Conservation (phyloP, 2,113 vertebrate genomes). For the Bos taurus region ARS-UCD2.0 NC_037328.1:150673001-150673500, state of each 20-base stretch:
- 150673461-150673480: background rate
- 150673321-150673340: slow-evolving; percentile 77
- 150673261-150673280: slow-evolving; percentile 73
- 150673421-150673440: slow-evolving; percentile 43
- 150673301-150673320: slow-evolving; percentile 73
- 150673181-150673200: slow-evolving; percentile 69
- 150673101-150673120: slow-evolving; percentile 42
- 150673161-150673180: slow-evolving; percentile 78
- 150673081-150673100: slow-evolving; percentile 60
- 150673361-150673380: slow-evolving; percentile 76
- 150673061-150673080: slow-evolving; percentile 80
- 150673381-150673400: slow-evolving; percentile 63
- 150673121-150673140: slow-evolving; percentile 76
- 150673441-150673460: slow-evolving; percentile 8
- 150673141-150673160: slow-evolving; percentile 65
- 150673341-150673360: slow-evolving; percentile 80
- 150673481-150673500: background rate
- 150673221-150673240: slow-evolving; percentile 74
- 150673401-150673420: slow-evolving; percentile 62
- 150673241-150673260: slow-evolving; percentile 73
- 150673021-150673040: slow-evolving; percentile 58
- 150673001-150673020: slow-evolving; percentile 32
- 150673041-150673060: slow-evolving; percentile 74
- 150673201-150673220: slow-evolving; percentile 78
- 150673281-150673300: slow-evolving; percentile 70